Percentiles rank a stretch among this genome's conserved stretches.
phyloP scores from a whole-genome alignment of 2,113 vertebrate species.

The Sinocyclocheilus anophthalmus region DNA sequence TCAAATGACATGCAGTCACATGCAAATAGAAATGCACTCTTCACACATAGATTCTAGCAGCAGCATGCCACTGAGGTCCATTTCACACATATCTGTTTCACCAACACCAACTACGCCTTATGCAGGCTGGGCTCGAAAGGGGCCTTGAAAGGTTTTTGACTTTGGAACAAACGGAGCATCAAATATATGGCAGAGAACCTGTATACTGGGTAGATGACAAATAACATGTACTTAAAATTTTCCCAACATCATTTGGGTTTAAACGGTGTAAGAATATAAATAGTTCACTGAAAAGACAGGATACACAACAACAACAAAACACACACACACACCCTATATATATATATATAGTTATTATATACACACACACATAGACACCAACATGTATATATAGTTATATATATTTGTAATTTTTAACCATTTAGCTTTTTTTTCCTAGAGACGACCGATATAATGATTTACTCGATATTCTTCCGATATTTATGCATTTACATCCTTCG shows the following conservation, averaged over 20 bases:
- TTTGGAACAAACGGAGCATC: not conserved
- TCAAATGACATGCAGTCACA: conserved; percentile 60
- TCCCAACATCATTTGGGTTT: not conserved
- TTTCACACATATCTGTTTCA: conserved; percentile 71
- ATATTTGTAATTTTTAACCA: no score
- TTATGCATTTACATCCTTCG: no score
- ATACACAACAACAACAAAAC: no score
- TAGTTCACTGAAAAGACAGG: not conserved
- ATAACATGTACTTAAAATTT: not conserved
- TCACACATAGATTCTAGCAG: conserved; percentile 72
- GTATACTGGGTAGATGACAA: not conserved
- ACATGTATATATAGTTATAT: no score
- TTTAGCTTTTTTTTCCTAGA: no score
- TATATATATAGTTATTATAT: no score
- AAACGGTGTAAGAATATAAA: not conserved
- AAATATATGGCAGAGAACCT: not conserved
- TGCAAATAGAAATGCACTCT: conserved; percentile 62
- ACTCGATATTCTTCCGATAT: no score
- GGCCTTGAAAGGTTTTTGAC: conserved; percentile 4
- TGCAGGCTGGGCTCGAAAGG: conserved; percentile 25
- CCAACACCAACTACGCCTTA: conserved; percentile 62
- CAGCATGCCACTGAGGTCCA: conserved; percentile 72
- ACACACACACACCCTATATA: no score
- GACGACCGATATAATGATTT: no score
- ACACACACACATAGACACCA: no score